A percentile compares a stretch with the other conserved stretches of the same genome.
Evolutionary conservation across 2,113 vertebrate genomes (phyloP).

Genomic region (Indicator indicator): DNA sequence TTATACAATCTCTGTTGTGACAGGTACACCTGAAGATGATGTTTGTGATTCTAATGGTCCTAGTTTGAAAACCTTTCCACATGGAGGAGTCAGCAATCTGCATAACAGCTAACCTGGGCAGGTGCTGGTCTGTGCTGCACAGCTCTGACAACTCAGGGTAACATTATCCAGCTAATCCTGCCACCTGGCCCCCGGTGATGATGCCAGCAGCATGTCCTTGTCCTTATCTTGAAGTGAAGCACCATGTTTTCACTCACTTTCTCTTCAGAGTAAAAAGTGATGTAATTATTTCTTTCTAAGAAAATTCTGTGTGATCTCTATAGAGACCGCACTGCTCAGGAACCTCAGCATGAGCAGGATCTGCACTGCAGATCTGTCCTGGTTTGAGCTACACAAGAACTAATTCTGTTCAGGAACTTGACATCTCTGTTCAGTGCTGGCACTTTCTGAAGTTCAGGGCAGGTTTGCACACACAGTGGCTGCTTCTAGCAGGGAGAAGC

Average conservation of each 20-base stretch:
- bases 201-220: not conserved
- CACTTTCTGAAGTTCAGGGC: no score
- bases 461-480: no score
- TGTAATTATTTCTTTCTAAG: not conserved
- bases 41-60: not conserved
- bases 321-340: no score
- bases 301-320: not conserved
- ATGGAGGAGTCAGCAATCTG: no score
- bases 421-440: no score
- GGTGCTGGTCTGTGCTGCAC: not conserved
- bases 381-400: no score
- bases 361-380: not conserved
- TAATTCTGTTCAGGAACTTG: no score
- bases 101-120: not conserved
- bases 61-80: not conserved
- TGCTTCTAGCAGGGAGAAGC: no score
- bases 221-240: no score
- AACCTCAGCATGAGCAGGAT: not conserved
- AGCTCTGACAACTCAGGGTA: no score
- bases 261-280: not conserved
- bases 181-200: not conserved
- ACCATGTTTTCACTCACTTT: not conserved
- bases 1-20: slow-evolving; percentile 17
- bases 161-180: not conserved
- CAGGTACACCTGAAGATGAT: not conserved